Evolutionary conservation across 2,113 vertebrate species (phyloP), one percentile per base, ranked within the genome.

Genomic region (Actinemys pallida): DNA sequence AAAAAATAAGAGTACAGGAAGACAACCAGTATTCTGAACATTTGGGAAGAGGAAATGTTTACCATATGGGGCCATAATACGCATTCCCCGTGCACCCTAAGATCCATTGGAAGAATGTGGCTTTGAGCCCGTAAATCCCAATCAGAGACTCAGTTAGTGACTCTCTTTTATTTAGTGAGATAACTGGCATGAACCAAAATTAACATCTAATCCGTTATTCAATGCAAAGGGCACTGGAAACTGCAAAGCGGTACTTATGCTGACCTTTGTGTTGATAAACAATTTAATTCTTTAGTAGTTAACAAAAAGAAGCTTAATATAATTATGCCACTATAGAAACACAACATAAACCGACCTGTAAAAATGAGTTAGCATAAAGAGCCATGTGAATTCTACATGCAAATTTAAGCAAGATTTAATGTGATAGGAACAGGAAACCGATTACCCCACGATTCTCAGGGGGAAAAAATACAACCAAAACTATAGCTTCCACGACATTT

Each of bases 141-240:
- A 35, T 53, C 80, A 35, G 19, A 53, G 35, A 49, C 52, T 31
- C 80, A 53, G 80, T 52, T 11, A 35, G 13, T 35, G 47, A 81
- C 80, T 53, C 31, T n/a, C 50, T 47, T 52, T 54, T 52, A 49
- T 52, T 22, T 52, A 35, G 45, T 31, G 20, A 42, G 39, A 39
- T 76, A 42, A 25, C 39, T 76, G 72, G 39, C 72, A 76, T 47
- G 47, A 78, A 25, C 42, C 75, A 45, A 78, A 78, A 81, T n/a
- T 89, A 84, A 90, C 91, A 54, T 27, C 47, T 39, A 92, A 69
- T 47, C 80, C 11, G n/a, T 92, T 25, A 1, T 76, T 53, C 54
- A 53, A 76, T 35, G 84, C 89, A 82, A 93, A 92, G 90, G 57
- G 52, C 91, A 93, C 84, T 22, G 65, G 88, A 96, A 95, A 86